Evolutionary conservation across 1,140 invertebrate species (phyloP).

Genomic region (Drosophila virilis): DNA sequence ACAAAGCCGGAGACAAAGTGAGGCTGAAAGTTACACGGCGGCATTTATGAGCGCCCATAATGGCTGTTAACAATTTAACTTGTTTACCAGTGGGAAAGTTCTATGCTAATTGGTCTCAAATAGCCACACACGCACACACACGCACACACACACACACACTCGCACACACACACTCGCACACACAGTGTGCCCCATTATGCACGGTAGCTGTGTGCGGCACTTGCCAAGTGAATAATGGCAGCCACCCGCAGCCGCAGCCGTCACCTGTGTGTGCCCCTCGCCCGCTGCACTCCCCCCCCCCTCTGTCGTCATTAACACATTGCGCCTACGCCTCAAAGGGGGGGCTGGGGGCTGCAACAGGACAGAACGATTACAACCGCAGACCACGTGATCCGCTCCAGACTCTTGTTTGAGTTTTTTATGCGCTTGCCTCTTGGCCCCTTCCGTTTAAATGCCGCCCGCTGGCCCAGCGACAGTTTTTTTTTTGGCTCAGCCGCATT

Average conservation of each 20-base stretch:
- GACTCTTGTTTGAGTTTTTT: slow-evolving; percentile 37
- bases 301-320: slow-evolving; percentile 69
- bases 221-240: slow-evolving; percentile 78
- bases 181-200: slow-evolving; percentile 49
- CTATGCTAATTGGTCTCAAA: slow-evolving; percentile 82
- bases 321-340: slow-evolving; percentile 67
- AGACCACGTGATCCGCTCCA: slow-evolving; percentile 35
- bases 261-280: slow-evolving; percentile 43
- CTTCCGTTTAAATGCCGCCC: too few species aligned
- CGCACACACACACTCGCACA: slow-evolving; percentile 14
- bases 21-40: slow-evolving; percentile 71
- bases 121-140: slow-evolving; percentile 49
- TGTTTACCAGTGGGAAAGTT: slow-evolving; percentile 83
- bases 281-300: background rate
- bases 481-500: background rate
- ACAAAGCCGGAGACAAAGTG: slow-evolving; percentile 23
- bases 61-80: slow-evolving; percentile 83
- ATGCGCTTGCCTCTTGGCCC: background rate
- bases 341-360: slow-evolving; percentile 17
- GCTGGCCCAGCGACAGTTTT: background rate
- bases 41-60: slow-evolving; percentile 80
- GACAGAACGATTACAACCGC: slow-evolving; percentile 40
- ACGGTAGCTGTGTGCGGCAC: slow-evolving; percentile 57
- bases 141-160: slow-evolving; percentile 14
- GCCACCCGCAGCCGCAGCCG: slow-evolving; percentile 34